A percentile compares a stretch with the other conserved stretches of the same genome.
phyloP scores from a whole-genome alignment of 2,113 vertebrate genomes.

The Heteronetta atricapilla region DNA sequence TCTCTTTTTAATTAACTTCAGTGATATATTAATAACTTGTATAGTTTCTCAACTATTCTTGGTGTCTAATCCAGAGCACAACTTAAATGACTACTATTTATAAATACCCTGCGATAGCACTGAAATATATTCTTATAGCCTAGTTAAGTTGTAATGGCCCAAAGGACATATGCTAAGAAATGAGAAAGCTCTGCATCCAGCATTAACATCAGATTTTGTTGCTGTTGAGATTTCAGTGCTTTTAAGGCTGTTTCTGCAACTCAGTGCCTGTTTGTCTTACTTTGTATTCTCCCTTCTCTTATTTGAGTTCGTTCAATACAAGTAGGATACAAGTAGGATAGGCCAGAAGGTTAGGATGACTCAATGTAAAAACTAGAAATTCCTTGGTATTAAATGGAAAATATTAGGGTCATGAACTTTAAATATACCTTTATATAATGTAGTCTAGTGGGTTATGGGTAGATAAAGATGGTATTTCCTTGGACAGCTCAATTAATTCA shows the following conservation, averaged over 20 bases:
- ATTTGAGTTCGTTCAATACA: not conserved
- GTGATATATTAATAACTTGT: not conserved
- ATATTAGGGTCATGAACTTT: constrained; percentile 2
- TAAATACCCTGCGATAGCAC: not conserved
- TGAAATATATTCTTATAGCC: not conserved
- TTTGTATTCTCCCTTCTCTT: not conserved
- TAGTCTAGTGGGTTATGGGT: not conserved
- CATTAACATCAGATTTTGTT: not conserved
- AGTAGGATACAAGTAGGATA: not conserved
- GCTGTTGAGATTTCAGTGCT: not conserved
- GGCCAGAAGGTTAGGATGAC: not conserved
- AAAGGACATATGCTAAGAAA: not conserved
- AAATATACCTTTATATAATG: not conserved
- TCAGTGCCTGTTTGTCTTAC: not conserved
- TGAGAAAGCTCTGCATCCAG: not conserved
- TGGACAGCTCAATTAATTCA: not conserved
- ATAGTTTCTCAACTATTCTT: not conserved
- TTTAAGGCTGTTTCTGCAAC: not conserved
- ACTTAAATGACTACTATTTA: not conserved
- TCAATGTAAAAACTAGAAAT: not conserved
- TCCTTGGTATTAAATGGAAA: not conserved
- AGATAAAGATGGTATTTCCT: constrained; percentile 3
- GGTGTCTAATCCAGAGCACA: not conserved
- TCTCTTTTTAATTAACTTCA: not conserved
- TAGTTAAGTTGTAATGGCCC: not conserved